Conservation (phyloP, 2,797 vertebrate species). For the Eurystomus glaucurus region DNA sequence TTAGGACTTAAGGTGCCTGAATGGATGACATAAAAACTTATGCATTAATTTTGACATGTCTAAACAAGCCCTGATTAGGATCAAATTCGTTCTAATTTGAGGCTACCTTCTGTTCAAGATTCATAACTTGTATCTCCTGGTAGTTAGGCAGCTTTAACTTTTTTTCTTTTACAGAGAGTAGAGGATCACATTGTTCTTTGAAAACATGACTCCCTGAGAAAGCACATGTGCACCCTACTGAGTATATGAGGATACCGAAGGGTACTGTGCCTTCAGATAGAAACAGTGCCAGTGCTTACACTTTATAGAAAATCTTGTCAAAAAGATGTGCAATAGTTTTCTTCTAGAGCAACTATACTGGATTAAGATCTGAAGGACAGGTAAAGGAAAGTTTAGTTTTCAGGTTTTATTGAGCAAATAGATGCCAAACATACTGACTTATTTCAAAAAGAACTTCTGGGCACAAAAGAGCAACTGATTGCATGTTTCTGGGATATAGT, state of each 20-base stretch:
- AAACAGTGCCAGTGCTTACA: background rate
- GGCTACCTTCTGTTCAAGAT: background rate
- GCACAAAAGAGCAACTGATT: background rate
- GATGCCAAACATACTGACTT: background rate
- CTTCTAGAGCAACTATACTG: background rate
- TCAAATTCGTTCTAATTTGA: background rate
- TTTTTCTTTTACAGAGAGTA: background rate
- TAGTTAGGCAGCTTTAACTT: background rate
- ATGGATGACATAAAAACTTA: background rate
- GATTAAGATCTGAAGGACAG: background rate
- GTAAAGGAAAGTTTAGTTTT: background rate
- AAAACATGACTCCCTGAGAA: background rate
- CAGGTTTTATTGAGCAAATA: background rate
- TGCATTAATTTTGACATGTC: background rate
- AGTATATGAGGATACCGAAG: background rate
- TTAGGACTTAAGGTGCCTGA: background rate
- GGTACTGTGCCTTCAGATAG: background rate
- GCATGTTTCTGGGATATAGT: background rate
- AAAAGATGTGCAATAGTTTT: background rate
- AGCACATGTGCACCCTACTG: background rate
- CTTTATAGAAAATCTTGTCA: background rate
- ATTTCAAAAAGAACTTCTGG: background rate
- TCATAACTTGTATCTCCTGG: background rate
- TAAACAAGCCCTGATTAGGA: background rate
- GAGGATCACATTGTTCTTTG: background rate